Percentiles rank a stretch among this genome's conserved stretches.
Evolutionary conservation across 1,140 invertebrate species (phyloP).

Genomic region (Ylistrum balloti): DNA sequence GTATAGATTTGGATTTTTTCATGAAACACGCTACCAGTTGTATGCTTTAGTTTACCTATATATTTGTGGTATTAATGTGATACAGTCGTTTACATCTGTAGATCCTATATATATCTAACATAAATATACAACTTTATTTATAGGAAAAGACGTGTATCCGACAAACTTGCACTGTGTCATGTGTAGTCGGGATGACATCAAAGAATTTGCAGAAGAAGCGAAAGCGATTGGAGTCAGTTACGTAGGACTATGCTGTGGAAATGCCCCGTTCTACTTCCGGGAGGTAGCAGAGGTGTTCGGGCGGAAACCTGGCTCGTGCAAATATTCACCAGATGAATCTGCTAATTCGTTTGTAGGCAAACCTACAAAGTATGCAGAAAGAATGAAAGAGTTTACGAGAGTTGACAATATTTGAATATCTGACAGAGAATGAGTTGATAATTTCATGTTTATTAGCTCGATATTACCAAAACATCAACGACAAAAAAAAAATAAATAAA

Average conservation of each 20-base stretch:
- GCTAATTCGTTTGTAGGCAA: slow-evolving; percentile 43
- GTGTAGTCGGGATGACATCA: slow-evolving; percentile 62
- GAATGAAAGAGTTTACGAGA: background rate
- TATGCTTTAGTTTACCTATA: too few species aligned
- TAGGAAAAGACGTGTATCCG: slow-evolving; percentile 60
- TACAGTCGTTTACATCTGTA: too few species aligned
- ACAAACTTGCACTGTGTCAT: slow-evolving; percentile 51
- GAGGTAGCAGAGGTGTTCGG: slow-evolving; percentile 66
- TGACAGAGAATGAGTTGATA: too few species aligned
- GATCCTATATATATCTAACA: too few species aligned
- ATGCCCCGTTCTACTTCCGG: slow-evolving; percentile 63
- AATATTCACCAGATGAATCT: slow-evolving; percentile 53
- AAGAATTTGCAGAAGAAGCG: slow-evolving; percentile 58
- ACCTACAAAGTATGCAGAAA: background rate
- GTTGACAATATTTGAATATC: background rate
- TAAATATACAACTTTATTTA: too few species aligned
- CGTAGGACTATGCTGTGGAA: slow-evolving; percentile 73
- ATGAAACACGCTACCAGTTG: too few species aligned
- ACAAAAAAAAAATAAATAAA: too few species aligned
- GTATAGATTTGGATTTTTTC: too few species aligned
- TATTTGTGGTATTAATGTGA: too few species aligned
- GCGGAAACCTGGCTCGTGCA: slow-evolving; percentile 54
- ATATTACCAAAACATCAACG: too few species aligned
- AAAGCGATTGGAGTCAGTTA: slow-evolving; percentile 69
- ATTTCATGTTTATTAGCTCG: too few species aligned